These are phyloP conservation scores for Bemisia tabaci DNA, from an alignment of 1,140 invertebrate species.

Conservation along the genomic window DNA sequence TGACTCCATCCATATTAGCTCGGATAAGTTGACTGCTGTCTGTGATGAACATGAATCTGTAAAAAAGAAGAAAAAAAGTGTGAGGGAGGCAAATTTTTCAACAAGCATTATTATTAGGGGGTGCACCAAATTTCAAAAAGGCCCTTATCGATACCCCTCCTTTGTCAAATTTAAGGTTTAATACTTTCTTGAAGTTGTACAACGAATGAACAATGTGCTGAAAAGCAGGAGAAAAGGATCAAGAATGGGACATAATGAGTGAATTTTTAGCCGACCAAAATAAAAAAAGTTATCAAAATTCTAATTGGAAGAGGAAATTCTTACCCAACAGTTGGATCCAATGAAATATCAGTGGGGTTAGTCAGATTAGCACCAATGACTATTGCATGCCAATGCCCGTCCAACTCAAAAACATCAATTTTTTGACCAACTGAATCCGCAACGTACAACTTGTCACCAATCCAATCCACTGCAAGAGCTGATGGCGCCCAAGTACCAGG, in stretches of 20 bases:
- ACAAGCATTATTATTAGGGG: too few species aligned
- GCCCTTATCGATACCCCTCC: too few species aligned
- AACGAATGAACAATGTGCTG: too few species aligned
- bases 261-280: too few species aligned
- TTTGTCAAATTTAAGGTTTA: too few species aligned
- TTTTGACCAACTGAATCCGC: conserved; percentile 84
- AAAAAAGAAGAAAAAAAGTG: conserved; percentile 17
- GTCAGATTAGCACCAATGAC: conserved; percentile 84
- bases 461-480: conserved; percentile 90
- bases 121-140: too few species aligned
- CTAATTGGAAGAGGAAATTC: too few species aligned
- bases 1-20: conserved; percentile 84
- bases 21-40: conserved; percentile 78
- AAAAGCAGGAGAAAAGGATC: too few species aligned
- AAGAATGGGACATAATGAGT: too few species aligned
- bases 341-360: conserved; percentile 73
- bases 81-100: too few species aligned
- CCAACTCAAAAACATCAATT: conserved; percentile 84
- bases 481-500: conserved; percentile 77
- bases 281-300: too few species aligned
- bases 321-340: conserved; percentile 78
- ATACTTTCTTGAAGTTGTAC: too few species aligned
- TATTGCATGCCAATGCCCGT: conserved; percentile 69
- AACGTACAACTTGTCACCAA: conserved; percentile 90
- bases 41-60: conserved; percentile 75